These are phyloP conservation scores for Dermochelys coriacea DNA, from an alignment of 2,797 vertebrate species.

Conservation along the genomic window DNA sequence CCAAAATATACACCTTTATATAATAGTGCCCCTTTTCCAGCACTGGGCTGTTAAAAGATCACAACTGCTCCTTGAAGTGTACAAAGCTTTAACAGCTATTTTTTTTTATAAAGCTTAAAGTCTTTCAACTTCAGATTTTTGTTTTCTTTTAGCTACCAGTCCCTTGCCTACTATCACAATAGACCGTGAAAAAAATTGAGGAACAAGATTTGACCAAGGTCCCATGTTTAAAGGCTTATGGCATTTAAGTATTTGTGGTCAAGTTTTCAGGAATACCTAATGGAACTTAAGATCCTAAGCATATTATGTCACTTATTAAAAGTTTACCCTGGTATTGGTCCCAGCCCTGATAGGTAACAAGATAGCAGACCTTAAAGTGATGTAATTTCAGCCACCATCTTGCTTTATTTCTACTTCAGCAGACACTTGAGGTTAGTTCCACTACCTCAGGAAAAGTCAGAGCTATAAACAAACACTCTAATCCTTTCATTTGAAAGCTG, in stretches of 20 bases:
- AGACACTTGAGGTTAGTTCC: not conserved
- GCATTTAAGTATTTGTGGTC: not conserved
- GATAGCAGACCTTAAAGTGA: fast-evolving
- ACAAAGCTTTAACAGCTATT: not conserved
- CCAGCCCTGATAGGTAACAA: not conserved
- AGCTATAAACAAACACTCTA: not conserved
- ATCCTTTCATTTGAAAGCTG: not conserved
- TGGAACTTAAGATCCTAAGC: not conserved
- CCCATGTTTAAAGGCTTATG: not conserved
- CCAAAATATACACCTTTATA: not conserved
- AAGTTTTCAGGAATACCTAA: not conserved
- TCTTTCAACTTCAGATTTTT: not conserved
- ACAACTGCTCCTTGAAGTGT: not conserved
- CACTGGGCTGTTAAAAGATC: not conserved
- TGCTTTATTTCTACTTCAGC: not conserved
- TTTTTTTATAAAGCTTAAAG: not conserved
- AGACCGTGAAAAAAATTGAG: not conserved
- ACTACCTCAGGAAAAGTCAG: not conserved
- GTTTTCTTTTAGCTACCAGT: not conserved
- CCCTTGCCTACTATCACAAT: not conserved
- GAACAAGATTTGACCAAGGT: not conserved
- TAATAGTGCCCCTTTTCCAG: not conserved
- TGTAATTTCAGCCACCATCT: not conserved
- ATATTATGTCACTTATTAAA: not conserved
- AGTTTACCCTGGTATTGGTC: not conserved